Evolutionary conservation across 2,113 vertebrate genomes (phyloP), one percentile per base, ranked within the genome.

Genomic region (Mesitornis unicolor): DNA sequence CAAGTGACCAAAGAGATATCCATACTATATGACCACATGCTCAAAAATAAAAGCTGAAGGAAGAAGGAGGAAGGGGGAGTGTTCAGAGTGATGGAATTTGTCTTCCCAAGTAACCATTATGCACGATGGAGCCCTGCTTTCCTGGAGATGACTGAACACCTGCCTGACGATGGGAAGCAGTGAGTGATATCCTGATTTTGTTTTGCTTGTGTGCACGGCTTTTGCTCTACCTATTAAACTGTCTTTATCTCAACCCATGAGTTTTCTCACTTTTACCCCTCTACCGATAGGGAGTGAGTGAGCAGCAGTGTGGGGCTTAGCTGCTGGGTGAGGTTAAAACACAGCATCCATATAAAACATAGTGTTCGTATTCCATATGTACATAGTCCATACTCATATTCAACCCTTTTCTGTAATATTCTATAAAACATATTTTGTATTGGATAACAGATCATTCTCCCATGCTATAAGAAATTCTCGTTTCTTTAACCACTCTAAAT

Each of bases 21-120:
- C 11, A 4, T 2, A 51, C 5, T 4, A 8, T 4, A 21, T 0
- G 3, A 2, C 0, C 0, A 31, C 38, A n/a, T 42, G 6, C 9
- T 33, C 48, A 38, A 26, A 4, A 60, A 7, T 7, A 3, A 51
- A 33, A 77, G 6, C 8, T 42, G 29, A 6, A 11, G 19, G 48
- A 68, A 57, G 38, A 24, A 54, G 29, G 3, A 70, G 35, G 33
- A 71, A 68, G 3, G 0, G 0, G 12, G 3, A 31, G 51, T 0
- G 2, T 11, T 67, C 0, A 1, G 22, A 35, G 26, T 11, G 35
- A 77, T 36, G 16, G 9, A 0, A 0, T 64, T 87, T 64, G 21
- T 40, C 20, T 79, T 67, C 19, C 28, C 51, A 57, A 47, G 57
- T 42, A 21, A 42, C 19, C 0, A 1, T 17, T 9, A n/a, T 2